Percentiles rank a stretch among this genome's conserved stretches.
Conservation (phyloP, 23 tunicate species). For the Styela clava region DNA sequence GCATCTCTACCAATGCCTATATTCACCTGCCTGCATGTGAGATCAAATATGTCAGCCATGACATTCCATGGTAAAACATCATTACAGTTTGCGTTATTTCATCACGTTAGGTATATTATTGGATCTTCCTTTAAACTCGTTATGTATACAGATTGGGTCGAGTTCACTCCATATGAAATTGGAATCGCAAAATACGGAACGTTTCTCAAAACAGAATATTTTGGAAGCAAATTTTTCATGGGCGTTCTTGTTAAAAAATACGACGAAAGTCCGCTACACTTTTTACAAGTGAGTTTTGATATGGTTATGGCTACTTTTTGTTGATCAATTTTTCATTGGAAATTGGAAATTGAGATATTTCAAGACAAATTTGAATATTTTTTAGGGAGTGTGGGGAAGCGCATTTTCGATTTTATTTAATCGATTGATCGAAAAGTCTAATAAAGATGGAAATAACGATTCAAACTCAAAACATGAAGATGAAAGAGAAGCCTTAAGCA, state of each 20-base stretch:
- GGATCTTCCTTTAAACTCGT: no score
- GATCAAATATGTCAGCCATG: conserved; percentile 84
- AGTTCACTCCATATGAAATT: conserved; percentile 76
- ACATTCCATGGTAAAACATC: conserved; percentile 66
- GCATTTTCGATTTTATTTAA: conserved; percentile 92
- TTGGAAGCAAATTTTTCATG: conserved; percentile 74
- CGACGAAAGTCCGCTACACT: conserved; percentile 83
- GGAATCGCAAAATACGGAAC: conserved; percentile 92
- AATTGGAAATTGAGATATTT: neutral
- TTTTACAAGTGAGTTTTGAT: conserved; percentile 63
- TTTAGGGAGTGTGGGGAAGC: conserved; percentile 97
- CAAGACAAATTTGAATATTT: neutral
- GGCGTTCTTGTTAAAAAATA: conserved; percentile 53
- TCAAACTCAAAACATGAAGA: conserved; percentile 13
- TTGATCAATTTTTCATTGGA: no score
- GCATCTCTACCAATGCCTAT: conserved; percentile 78
- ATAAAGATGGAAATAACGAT: conserved; percentile 7
- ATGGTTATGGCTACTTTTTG: no score
- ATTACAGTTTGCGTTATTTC: no score
- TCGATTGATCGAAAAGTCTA: conserved; percentile 64
- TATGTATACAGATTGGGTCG: conserved; percentile 69
- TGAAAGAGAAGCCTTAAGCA: conserved; percentile 42
- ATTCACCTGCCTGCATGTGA: conserved; percentile 86
- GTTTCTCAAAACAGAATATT: conserved; percentile 58
- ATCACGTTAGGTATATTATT: no score